phyloP scores from a whole-genome alignment of 2,113 vertebrate genomes.

The Tursiops truncatus region DNA sequence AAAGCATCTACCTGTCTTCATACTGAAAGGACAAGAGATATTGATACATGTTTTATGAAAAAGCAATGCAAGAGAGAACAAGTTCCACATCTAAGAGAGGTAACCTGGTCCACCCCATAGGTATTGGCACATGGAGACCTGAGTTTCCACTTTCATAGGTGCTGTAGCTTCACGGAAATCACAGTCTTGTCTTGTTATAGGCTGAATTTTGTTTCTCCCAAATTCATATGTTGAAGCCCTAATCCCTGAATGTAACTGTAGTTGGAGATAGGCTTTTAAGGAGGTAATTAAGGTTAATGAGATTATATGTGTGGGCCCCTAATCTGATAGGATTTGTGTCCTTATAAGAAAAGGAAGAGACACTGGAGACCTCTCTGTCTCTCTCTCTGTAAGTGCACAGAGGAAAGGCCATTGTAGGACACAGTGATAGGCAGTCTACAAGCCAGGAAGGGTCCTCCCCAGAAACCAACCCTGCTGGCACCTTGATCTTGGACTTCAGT shows the following conservation, averaged over 20 bases:
- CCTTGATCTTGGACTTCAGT: not conserved
- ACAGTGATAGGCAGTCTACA: not conserved
- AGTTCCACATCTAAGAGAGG: not conserved
- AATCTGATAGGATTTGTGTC: not conserved
- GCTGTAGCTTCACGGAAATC: not conserved
- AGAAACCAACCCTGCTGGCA: not conserved
- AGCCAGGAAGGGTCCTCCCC: not conserved
- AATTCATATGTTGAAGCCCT: not conserved
- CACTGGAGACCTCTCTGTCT: not conserved
- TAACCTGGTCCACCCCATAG: fast-evolving
- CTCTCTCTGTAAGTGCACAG: not conserved
- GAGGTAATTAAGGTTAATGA: not conserved
- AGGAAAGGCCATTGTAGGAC: not conserved
- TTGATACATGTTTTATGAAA: not conserved
- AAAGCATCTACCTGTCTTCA: not conserved
- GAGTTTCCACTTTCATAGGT: not conserved
- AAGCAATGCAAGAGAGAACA: not conserved
- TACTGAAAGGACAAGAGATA: not conserved
- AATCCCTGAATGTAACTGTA: not conserved
- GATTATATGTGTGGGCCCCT: not conserved
- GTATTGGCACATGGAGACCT: not conserved
- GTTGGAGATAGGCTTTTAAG: not conserved
- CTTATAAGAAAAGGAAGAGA: not conserved
- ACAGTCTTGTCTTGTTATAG: not conserved
- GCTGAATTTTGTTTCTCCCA: not conserved